A percentile compares a stretch with the other conserved stretches of the same genome.
These are phyloP conservation scores for Crotalus viridis DNA, from an alignment of 2,113 vertebrate genomes.

Conservation along the genomic window DNA sequence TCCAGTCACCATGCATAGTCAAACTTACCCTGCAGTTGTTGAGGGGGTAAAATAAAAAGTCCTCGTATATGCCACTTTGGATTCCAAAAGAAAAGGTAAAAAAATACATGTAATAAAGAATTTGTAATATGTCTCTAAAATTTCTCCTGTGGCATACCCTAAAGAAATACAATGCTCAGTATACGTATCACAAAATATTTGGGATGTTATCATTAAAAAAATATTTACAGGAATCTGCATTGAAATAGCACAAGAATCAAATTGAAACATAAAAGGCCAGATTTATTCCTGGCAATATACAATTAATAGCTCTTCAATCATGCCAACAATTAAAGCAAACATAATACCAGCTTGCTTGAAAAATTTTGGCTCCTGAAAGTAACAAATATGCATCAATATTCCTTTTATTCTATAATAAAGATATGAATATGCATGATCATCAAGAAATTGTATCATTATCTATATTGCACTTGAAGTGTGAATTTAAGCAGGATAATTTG, in stretches of 20 bases:
- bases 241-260: constrained; percentile 46
- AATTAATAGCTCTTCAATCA: constrained; percentile 4
- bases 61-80: not conserved
- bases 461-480: constrained; percentile 59
- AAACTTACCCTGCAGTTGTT: not conserved
- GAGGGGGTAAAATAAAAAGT: not conserved
- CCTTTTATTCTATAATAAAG: constrained; percentile 40
- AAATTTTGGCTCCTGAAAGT: constrained; percentile 42
- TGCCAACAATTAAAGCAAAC: not conserved
- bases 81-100: not conserved
- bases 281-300: not conserved
- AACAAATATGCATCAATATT: constrained; percentile 50
- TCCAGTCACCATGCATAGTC: not conserved
- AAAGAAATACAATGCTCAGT: not conserved
- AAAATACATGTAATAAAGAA: constrained; percentile 21
- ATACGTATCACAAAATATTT: not conserved
- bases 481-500: constrained; percentile 40
- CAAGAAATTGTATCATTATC: constrained; percentile 62
- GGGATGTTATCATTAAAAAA: constrained; percentile 4
- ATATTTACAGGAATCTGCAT: constrained; percentile 46
- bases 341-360: constrained; percentile 50
- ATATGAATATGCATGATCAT: constrained; percentile 55
- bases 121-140: not conserved
- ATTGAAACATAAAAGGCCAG: constrained; percentile 45
- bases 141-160: not conserved